Evolutionary conservation across 2,888 invertebrate species (phyloP), one percentile per base, ranked within the genome.

Genomic region (Cheilosia variabilis): DNA sequence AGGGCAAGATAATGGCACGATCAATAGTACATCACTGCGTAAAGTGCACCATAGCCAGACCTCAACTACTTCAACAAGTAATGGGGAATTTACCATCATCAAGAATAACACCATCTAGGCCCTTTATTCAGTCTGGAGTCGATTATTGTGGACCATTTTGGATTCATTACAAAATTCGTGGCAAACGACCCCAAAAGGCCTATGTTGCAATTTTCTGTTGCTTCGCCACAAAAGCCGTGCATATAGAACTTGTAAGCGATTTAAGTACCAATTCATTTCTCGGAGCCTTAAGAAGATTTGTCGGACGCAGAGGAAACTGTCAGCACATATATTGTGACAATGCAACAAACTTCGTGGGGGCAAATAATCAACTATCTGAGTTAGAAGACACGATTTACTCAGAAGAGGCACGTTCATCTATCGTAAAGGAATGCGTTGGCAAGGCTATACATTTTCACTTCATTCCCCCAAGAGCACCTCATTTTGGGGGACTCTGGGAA

Each of bases 121-220:
- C 86, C 3, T 77, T 80, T 15, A 45, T 72, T 27, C 68, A 71
- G 19, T 19, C 71, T 19, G 83, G 75, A 17, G 66, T 86, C 0
- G 87, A 88, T 52, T 87, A 66, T 17, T 84, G 72, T 63, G 87
- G 80, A 15, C 87, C 77, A n/a, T 45, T 79, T 31, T 57, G 58
- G 60, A 76, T 63, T 4, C 77, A 78, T 50, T 79, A 57, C 43
- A 76, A 52, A 19, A 53, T 76, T 17, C 57, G 87, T 15, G 65
- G 76, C 2, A 81, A 55, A 47, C 27, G 62, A 37, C 47, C 73
- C 9, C 58, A 63, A 17, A 88, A 83, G 71, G 43, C 66, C 0
- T 87, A 87, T 43, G 41, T 87, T n/a, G 87, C 83, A 4, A 60
- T 88, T 43, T 88, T 87, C 41, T 57, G 72, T 27, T 87, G 88